A percentile compares a stretch with the other conserved stretches of the same genome.
Evolutionary conservation across 2,113 vertebrate species (phyloP).

Genomic region (Zootoca vivipara): DNA sequence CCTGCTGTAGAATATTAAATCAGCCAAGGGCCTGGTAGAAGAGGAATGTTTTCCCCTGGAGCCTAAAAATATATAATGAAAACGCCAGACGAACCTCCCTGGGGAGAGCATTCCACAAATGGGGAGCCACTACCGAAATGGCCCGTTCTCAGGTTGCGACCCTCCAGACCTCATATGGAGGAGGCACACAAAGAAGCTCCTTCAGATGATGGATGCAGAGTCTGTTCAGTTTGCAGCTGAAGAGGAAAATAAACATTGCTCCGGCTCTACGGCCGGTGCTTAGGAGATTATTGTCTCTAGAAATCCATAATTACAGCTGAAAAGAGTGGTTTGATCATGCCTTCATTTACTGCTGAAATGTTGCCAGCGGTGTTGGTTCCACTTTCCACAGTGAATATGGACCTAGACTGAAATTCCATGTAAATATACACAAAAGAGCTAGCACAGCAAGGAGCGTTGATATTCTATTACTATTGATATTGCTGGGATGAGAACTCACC

Average conservation of each 20-base stretch:
- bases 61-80: no score
- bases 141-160: no score
- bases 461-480: neutral
- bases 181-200: no score
- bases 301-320: neutral
- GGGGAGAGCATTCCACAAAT: no score
- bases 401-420: neutral
- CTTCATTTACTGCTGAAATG: neutral
- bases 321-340: neutral
- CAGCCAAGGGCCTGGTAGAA: no score
- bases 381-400: neutral
- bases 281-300: neutral
- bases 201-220: no score
- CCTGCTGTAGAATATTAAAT: no score
- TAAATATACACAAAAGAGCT: neutral
- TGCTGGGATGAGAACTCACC: neutral
- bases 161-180: no score
- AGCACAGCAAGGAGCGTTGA: neutral
- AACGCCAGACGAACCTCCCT: no score
- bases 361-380: neutral
- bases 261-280: neutral
- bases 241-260: neutral
- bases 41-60: no score
- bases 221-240: neutral
- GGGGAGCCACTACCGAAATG: no score